Evolutionary conservation across 2,113 vertebrate species (phyloP).

Genomic region (Acanthochromis polyacanthus): DNA sequence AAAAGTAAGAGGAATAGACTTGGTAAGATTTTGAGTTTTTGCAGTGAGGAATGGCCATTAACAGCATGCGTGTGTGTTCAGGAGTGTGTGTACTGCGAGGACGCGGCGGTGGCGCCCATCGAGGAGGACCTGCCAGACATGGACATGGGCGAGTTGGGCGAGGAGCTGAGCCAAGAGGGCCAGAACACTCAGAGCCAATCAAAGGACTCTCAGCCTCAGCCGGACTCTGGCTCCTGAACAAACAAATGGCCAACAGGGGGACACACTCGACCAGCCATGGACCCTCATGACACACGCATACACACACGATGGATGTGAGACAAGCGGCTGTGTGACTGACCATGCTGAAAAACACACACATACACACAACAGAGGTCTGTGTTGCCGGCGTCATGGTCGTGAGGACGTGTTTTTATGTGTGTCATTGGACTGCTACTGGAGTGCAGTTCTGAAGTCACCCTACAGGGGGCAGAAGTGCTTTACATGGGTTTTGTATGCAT

Average conservation of each 20-base stretch:
- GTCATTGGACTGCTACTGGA: slow-evolving; percentile 8
- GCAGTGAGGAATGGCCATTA: not conserved
- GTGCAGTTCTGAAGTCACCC: slow-evolving; percentile 13
- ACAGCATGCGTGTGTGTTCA: slow-evolving; percentile 60
- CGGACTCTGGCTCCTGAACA: slow-evolving; percentile 61
- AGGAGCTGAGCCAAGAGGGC: slow-evolving; percentile 79
- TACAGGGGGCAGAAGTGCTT: slow-evolving; percentile 29
- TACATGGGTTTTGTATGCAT: not conserved
- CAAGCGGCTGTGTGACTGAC: slow-evolving; percentile 41
- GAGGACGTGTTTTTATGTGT: slow-evolving; percentile 13
- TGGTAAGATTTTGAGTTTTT: too few species aligned
- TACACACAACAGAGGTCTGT: slow-evolving; percentile 24
- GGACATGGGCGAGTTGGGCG: slow-evolving; percentile 85
- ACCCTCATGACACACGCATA: slow-evolving; percentile 11
- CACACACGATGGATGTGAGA: slow-evolving; percentile 29
- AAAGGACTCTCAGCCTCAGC: slow-evolving; percentile 36
- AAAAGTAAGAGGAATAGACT: too few species aligned
- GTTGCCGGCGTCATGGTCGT: slow-evolving; percentile 12
- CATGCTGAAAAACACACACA: slow-evolving; percentile 15
- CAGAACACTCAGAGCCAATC: slow-evolving; percentile 67
- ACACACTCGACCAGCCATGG: slow-evolving; percentile 4
- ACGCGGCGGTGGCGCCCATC: slow-evolving; percentile 63
- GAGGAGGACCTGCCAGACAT: slow-evolving; percentile 86
- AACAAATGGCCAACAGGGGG: slow-evolving; percentile 17
- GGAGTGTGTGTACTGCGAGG: slow-evolving; percentile 92